These are phyloP conservation scores for Pachliopta kotzebuea DNA, from an alignment of 2,888 invertebrate species.

Conservation along the genomic window DNA sequence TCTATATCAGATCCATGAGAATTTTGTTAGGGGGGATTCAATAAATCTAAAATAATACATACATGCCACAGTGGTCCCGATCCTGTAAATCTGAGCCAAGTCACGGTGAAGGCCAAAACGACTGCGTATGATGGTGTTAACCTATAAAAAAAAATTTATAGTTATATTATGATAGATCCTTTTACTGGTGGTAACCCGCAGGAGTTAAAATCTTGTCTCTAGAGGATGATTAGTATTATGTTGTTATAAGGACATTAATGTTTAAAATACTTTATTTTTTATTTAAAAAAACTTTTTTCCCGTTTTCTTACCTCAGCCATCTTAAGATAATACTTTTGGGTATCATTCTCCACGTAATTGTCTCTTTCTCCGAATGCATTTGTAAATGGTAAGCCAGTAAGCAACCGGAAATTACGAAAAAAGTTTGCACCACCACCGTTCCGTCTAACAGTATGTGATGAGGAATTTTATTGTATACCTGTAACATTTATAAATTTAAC, in stretches of 20 bases:
- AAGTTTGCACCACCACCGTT: slow-evolving; percentile 41
- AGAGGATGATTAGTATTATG: too few relatives aligned
- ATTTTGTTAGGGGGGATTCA: too few relatives aligned
- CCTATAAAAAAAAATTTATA: slow-evolving; percentile 30
- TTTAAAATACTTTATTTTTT: neutral
- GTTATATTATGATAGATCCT: neutral
- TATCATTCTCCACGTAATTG: slow-evolving; percentile 38
- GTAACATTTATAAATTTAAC: neutral
- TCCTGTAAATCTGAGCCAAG: slow-evolving; percentile 50
- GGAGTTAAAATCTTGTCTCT: neutral
- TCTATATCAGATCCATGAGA: too few relatives aligned
- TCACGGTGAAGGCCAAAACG: slow-evolving; percentile 36
- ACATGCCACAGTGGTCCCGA: slow-evolving; percentile 57
- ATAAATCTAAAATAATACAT: slow-evolving; percentile 2
- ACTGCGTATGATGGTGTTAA: slow-evolving; percentile 38
- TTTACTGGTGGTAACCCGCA: neutral
- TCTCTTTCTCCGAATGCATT: slow-evolving; percentile 34
- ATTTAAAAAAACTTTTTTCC: neutral
- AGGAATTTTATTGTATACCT: slow-evolving; percentile 37
- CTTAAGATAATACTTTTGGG: slow-evolving; percentile 37
- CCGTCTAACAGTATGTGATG: slow-evolving; percentile 41
- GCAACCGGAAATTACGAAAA: slow-evolving; percentile 45
- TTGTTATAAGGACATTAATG: too few relatives aligned
- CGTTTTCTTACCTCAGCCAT: slow-evolving; percentile 40
- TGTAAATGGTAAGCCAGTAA: slow-evolving; percentile 42